Evolutionary conservation across 2,888 invertebrate species (phyloP), one percentile per base, ranked within the genome.

Genomic region (Ophonus ardosiacus): DNA sequence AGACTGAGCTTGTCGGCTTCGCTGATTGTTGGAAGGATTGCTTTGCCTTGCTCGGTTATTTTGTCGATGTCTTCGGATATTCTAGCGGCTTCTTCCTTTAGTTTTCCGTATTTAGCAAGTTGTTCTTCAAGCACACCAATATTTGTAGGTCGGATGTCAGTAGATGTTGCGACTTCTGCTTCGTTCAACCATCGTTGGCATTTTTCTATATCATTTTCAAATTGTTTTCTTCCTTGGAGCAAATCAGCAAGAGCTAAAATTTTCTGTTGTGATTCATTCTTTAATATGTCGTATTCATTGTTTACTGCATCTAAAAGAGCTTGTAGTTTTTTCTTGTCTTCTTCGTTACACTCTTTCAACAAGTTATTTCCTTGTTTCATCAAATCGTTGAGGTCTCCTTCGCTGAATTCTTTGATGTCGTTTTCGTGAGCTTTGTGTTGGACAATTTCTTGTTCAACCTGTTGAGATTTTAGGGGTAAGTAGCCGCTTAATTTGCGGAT

Each of bases 181-280:
- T 98, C 97, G 87, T 97, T 96, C 57, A 98, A 92, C 98, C 98
- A 98, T 88, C 96, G 95, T 87, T 96, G 95, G 89, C 97, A 95
- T 88, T 95, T 95, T 85, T 96, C 95, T 74, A 97, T 93, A 86
- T 96, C 96, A 63, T 93, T 93, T 91, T 98, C 98, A 88, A 97
- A 97, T 71, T 95, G 94, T 88, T 94, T 96, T 86, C 98, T 94
- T 13, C 95, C 95, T 90, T 96, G 95, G 10, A 97, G 91, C 10
- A 97, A 92, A 91, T 96, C 96, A 57, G 93, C 93, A 31, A 98
- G 91, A 0, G 94, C 94, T 85, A 94, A 93, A 86, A 96, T 93
- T 88, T 96, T 96, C 83, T 95, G 95, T 81, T 94, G 93, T 38
- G 96, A 94, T 88, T 96, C 95, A 84, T 94, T 94, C 90, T 95